Evolutionary conservation across 2,888 invertebrate genomes (phyloP), one percentile per base, ranked within the genome.

Genomic region (Elmis aenea): DNA sequence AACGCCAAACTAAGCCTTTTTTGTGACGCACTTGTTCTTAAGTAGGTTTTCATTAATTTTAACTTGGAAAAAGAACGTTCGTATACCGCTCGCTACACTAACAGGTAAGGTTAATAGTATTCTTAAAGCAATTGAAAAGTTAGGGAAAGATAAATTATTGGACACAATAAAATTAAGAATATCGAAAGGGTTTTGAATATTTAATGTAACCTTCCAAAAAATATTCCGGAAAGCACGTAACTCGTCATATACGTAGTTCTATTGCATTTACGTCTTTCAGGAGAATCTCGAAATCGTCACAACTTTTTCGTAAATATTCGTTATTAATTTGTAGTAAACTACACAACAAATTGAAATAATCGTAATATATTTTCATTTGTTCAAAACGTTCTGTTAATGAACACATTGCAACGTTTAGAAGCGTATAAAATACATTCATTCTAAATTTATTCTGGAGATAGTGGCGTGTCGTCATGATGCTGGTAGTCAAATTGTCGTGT

Each of bases 361-460:
- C 24, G 23, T 24, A 29, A 29, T 24, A 29, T 29, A 5, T 29
- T 29, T 29, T 29, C 4, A 29, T 21, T 29, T 29, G 32, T 32
- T 32, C 25, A 32, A 32, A 32, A 32, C 32, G 32, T 32, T 32
- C 32, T 32, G 26, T 32, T 29, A 5, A 29, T 21, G 22, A 29
- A 29, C 30, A 29, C 22, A 29, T 29, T 29, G 30, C 22, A 29
- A 29, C 30, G 21, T 29, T n/a, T 29, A 29, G 18, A 22, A 29
- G 30, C 10, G 21, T 29, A 21, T 29, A 29, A 29, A 29, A 29
- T 11, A 29, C n/a, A 29, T 21, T 29, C 11, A 29, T 11, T 29
- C 20, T 29, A 29, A 29, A 29, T 29, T 29, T 29, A 29, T 24
- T 13, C 13, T 22, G 24, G 21, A 5, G 21, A 29, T 29, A n/a